Evolutionary conservation across 2,797 vertebrate species (phyloP).

Genomic region (Chrosomus eos): DNA sequence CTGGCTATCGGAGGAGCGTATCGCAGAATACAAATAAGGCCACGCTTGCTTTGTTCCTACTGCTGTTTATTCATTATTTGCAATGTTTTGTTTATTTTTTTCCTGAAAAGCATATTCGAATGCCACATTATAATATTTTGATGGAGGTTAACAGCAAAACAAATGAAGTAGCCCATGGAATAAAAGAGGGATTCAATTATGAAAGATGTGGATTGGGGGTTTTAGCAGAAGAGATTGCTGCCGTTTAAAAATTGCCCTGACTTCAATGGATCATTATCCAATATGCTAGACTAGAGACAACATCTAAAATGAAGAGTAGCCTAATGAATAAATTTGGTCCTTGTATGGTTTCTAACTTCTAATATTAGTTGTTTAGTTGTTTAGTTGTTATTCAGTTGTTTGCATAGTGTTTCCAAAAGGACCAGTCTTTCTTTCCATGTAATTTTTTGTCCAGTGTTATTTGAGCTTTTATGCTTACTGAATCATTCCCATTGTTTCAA

Average conservation of each 20-base stretch:
- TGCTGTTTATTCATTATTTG: constrained; percentile 18
- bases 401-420: not conserved
- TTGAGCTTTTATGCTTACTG: constrained; percentile 20
- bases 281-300: not conserved
- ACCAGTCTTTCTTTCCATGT: not conserved
- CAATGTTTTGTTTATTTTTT: constrained; percentile 2
- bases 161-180: constrained; percentile 24
- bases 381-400: no score
- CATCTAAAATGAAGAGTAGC: not conserved
- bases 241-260: not conserved
- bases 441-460: not conserved
- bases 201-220: not conserved
- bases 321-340: not conserved
- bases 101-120: constrained; percentile 15
- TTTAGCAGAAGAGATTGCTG: not conserved
- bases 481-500: constrained; percentile 46
- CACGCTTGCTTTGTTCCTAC: constrained; percentile 34
- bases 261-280: not conserved
- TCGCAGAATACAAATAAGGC: constrained; percentile 37
- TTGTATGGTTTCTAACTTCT: not conserved
- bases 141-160: constrained; percentile 36
- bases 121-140: constrained; percentile 21
- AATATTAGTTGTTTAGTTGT: no score
- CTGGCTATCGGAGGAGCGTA: constrained; percentile 15
- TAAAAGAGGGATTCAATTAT: constrained; percentile 21